Evolutionary conservation across 1,140 invertebrate genomes (phyloP).

Genomic region (Pseudomyrmex sp.): DNA sequence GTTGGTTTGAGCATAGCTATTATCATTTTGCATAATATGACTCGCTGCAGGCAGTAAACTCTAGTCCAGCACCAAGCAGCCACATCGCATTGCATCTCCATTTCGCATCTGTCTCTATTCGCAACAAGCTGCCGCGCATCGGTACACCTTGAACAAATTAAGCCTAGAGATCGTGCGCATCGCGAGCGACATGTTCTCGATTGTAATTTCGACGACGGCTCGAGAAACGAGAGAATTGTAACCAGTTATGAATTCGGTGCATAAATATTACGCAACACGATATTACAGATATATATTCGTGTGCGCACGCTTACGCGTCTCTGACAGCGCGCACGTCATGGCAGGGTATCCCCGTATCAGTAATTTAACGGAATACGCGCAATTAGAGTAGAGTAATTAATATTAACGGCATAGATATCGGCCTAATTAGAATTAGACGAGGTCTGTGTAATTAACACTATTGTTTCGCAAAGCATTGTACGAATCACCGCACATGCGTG

Average conservation of each 20-base stretch:
- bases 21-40: constrained; percentile 46
- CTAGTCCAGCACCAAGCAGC: background rate
- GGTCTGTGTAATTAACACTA: constrained; percentile 79
- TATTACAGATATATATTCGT: constrained; percentile 71
- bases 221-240: background rate
- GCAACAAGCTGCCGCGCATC: constrained; percentile 26
- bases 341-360: constrained; percentile 36
- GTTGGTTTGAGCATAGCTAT: constrained; percentile 19
- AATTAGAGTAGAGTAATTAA: constrained; percentile 76
- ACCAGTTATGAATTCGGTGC: constrained; percentile 50
- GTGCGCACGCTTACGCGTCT: too few relatives aligned
- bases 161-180: background rate
- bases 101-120: constrained; percentile 36
- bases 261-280: constrained; percentile 67
- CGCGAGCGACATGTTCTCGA: constrained; percentile 11
- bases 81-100: background rate
- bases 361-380: constrained; percentile 76
- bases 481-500: constrained; percentile 34
- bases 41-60: constrained; percentile 42
- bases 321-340: constrained; percentile 61
- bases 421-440: constrained; percentile 80
- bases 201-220: constrained; percentile 55
- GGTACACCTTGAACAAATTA: constrained; percentile 56
- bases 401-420: constrained; percentile 77
- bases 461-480: constrained; percentile 73